Evolutionary conservation across 2,888 invertebrate genomes (phyloP).

Genomic region (Pristionchus mayeri): DNA sequence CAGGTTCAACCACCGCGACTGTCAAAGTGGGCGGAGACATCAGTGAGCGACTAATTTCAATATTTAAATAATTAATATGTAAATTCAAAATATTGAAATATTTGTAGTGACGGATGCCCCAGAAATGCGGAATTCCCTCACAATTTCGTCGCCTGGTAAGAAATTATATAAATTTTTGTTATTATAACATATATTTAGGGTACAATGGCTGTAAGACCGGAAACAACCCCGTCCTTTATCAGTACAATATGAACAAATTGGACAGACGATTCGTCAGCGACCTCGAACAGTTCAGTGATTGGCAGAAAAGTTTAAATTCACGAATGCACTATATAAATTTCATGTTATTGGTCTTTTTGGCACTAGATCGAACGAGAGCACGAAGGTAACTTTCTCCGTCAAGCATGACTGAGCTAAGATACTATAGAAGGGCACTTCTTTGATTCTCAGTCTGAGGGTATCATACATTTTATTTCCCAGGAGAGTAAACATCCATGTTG

Average conservation of each 20-base stretch:
- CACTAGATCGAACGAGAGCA: too few species aligned
- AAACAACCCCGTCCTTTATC: not conserved
- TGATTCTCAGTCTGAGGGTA: too few species aligned
- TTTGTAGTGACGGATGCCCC: not conserved
- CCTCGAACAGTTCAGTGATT: not conserved
- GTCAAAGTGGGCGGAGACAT: slow-evolving; percentile 9
- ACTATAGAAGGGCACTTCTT: too few species aligned
- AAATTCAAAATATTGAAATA: not conserved
- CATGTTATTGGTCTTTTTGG: not conserved
- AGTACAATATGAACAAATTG: slow-evolving; percentile 4
- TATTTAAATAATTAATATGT: not conserved
- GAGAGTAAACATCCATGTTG: not conserved
- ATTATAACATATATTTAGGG: not conserved
- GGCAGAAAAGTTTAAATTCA: not conserved
- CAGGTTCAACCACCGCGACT: not conserved
- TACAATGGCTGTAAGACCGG: not conserved
- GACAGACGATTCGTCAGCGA: not conserved
- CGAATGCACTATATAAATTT: not conserved
- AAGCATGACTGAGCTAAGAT: too few species aligned
- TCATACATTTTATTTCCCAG: not conserved
- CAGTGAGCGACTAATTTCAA: not conserved
- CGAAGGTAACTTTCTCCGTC: too few species aligned
- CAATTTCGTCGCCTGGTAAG: slow-evolving; percentile 21
- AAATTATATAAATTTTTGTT: not conserved
- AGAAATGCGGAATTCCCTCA: not conserved